Percentiles rank a stretch among this genome's conserved stretches.
phyloP scores from a whole-genome alignment of 2,113 vertebrate species.

The Oryctolagus cuniculus region DNA sequence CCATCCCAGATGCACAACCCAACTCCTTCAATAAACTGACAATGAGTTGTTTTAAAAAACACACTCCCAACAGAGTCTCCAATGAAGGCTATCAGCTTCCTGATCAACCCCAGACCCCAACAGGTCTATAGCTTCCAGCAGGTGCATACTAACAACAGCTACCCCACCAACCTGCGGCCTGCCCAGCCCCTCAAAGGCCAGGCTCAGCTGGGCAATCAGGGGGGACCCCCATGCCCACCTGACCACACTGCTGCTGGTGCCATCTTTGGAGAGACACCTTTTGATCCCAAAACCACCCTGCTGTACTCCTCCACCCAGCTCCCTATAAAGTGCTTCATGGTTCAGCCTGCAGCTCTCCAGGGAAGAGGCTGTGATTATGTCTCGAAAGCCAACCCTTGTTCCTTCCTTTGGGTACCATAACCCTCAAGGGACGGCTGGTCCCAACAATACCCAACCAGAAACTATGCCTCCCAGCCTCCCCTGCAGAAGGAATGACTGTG shows the following conservation, averaged over 20 bases:
- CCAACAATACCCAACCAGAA: background rate
- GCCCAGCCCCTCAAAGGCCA: background rate
- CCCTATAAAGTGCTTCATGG: background rate
- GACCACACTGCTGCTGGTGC: background rate
- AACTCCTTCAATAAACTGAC: background rate
- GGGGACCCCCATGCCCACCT: rapidly evolving
- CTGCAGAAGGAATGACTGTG: background rate
- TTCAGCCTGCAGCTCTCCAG: background rate
- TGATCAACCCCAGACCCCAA: background rate
- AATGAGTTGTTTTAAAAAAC: background rate
- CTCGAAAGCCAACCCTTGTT: background rate
- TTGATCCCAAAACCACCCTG: background rate
- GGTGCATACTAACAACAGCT: background rate
- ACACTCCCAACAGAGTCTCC: background rate
- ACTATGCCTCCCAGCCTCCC: background rate
- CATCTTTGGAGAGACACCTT: background rate
- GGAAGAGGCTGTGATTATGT: background rate
- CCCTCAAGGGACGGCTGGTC: background rate
- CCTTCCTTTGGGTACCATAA: background rate
- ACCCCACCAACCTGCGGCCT: rapidly evolving
- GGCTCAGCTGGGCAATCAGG: background rate
- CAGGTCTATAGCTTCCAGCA: background rate
- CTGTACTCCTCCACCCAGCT: background rate
- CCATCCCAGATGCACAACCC: too few species aligned
- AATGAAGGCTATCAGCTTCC: background rate